Percentiles rank a stretch among this genome's conserved stretches.
phyloP scores from a whole-genome alignment of 2,888 invertebrate genomes.

The Folsomia manolachei region DNA sequence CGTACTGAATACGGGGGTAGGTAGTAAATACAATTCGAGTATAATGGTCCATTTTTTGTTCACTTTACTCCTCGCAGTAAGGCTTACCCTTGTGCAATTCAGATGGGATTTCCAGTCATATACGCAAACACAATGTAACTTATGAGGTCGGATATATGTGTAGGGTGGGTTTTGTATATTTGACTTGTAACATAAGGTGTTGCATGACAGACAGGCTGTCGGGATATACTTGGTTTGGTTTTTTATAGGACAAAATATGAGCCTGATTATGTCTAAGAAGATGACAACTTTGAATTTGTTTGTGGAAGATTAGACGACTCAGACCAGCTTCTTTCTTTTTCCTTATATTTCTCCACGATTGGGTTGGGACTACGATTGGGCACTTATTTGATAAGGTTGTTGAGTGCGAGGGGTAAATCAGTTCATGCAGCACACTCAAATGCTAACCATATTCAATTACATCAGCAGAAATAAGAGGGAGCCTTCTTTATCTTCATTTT shows the following conservation, averaged over 20 bases:
- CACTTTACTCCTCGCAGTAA: not conserved
- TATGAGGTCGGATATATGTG: no score
- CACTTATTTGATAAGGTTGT: not conserved
- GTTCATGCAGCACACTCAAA: not conserved
- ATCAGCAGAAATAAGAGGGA: no score
- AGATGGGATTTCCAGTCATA: not conserved
- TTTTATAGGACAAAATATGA: conserved; percentile 1
- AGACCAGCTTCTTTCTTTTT: not conserved
- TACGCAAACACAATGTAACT: no score
- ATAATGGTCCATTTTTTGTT: not conserved
- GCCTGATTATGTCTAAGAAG: not conserved
- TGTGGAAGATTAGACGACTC: not conserved
- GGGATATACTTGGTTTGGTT: not conserved
- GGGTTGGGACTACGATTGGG: no score
- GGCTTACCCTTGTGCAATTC: not conserved
- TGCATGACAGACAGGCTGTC: conserved; percentile 43
- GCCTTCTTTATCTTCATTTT: no score
- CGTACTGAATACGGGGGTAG: no score
- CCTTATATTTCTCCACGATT: conserved; percentile 1
- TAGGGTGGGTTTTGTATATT: not conserved
- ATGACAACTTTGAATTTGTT: not conserved
- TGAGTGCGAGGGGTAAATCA: no score
- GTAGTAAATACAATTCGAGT: not conserved
- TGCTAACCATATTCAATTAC: not conserved
- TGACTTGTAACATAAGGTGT: conserved; percentile 32